Evolutionary conservation across 30 jellyfish, hydroid and myxozoan genomes (phyloP), one percentile per base, ranked within the genome.

Genomic region (Haliclystus octoradiatus): DNA sequence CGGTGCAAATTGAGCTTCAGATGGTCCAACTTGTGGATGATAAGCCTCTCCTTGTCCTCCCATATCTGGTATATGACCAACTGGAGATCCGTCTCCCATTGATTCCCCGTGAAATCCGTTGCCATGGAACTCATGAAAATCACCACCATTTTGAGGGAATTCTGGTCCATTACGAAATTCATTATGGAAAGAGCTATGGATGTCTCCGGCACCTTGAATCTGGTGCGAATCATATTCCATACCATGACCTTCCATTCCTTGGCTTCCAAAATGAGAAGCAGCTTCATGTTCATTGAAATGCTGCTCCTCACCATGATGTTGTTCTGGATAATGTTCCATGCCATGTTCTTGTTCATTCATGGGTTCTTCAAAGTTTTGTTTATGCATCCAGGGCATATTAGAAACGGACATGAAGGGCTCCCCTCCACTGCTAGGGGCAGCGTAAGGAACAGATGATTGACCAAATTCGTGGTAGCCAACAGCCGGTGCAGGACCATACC

Each of bases 401-500:
- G 31, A 31, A 69, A 49, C 52, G 50, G 50, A 25, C 47, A 35
- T 26, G 26, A 33, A 71, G 35, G 34, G 67, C 30, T 69, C 74
- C 28, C 47, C 73, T 28, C 22, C 65, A 61, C 77, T 52, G 22
- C 33, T 57, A 2, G 78, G 83, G 29, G 79, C 94, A n/a, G 94
- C 82, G 32, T 73, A 82, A 32, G 88, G 52, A 63, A 82, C 33
- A 33, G 66, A 72, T 9, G 25, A 65, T 35, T 69, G 86, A 2
- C 95, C 93, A 27, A 50, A 76, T 14, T 70, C 93, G 1, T 70
- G 71, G 75, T 76, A 84, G 28, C 93, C 77, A 13, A 81, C 75
- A 14, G 85, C 53, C 24, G 88, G 89, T n/a, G 88, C 83, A 24
- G 92, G 92, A n/a, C 94, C 75, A 52, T 84, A 84, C 0, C 95